Conservation (phyloP, 1,140 invertebrate species). For the Sycophaga agraensis region DNA sequence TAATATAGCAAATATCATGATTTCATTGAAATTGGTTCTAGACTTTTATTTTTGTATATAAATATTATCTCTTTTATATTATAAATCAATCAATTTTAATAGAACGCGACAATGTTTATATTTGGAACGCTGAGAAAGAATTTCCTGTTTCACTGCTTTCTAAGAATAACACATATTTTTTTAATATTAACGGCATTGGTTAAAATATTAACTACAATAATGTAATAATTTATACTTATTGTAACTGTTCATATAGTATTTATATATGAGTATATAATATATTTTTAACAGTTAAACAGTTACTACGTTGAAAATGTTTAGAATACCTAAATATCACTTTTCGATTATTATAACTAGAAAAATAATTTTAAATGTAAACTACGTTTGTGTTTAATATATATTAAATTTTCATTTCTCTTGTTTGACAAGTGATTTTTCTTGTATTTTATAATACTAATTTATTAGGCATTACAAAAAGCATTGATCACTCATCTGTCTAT, state of each 20-base stretch:
- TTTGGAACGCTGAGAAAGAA: constrained; percentile 11
- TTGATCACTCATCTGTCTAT: background rate
- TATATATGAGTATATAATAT: background rate
- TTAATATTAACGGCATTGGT: too few relatives aligned
- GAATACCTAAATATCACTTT: constrained; percentile 8
- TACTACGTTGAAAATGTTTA: background rate
- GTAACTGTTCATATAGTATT: background rate
- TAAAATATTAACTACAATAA: too few relatives aligned
- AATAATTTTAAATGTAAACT: constrained; percentile 7
- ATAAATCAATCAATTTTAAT: background rate
- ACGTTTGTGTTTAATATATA: background rate
- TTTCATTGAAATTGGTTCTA: too few relatives aligned
- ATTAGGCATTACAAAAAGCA: constrained; percentile 9
- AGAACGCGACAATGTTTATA: background rate
- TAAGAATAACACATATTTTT: background rate
- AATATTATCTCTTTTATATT: background rate
- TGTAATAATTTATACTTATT: background rate
- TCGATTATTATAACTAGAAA: constrained; percentile 12
- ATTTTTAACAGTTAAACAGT: background rate
- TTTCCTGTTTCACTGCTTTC: constrained; percentile 3
- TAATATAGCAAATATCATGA: too few relatives aligned
- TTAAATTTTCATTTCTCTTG: constrained; percentile 2
- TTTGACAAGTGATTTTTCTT: background rate
- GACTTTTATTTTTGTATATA: background rate
- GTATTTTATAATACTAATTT: background rate